Evolutionary conservation across 2,113 vertebrate genomes (phyloP), one percentile per base, ranked within the genome.

Genomic region (Gnathonemus echidnorhynchus): DNA sequence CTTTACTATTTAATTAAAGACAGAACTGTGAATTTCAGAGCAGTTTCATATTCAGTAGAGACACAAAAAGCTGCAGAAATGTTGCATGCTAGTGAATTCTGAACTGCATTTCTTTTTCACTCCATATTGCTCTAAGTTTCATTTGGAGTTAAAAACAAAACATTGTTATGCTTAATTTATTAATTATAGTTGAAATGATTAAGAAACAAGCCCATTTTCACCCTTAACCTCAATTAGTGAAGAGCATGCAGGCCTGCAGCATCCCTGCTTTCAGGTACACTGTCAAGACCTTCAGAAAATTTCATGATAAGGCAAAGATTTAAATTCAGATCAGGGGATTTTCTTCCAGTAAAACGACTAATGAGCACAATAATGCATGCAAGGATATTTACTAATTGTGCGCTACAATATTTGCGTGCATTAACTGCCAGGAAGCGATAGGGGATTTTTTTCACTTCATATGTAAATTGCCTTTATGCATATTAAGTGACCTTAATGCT

Each of bases 281-380:
- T 85, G 80, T 85, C 42, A 85, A 85, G 80, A 85, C 83, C 21
- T 85, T 48, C 83, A 85, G 83, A 48, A 85, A 85, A 46, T 85
- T 48, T 48, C 83, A 85, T 85, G 83, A 48, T 85, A 85, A 27
- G 83, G 83, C 83, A 85, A 45, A 85, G 83, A 85, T 85, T 85
- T 85, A 85, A 85, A 85, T 85, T 85, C 83, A 85, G 83, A 85
- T 85, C 83, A 85, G 83, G 83, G 45, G 83, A 85, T 48, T 85
- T 85, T 46, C 83, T 85, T 48, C 83, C 45, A 48, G 83, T 85
- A 85, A 85, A 85, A 85, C 45, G 21, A 46, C 83, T 85, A 85
- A 85, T 85, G 83, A 85, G 83, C 83, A 85, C 83, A 85, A 85
- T 85, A 85, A 85, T 85, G 83, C 39, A 85, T 85, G 83, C 83